Conservation (phyloP, 2,113 vertebrate species). For the Pionites leucogaster region DNA sequence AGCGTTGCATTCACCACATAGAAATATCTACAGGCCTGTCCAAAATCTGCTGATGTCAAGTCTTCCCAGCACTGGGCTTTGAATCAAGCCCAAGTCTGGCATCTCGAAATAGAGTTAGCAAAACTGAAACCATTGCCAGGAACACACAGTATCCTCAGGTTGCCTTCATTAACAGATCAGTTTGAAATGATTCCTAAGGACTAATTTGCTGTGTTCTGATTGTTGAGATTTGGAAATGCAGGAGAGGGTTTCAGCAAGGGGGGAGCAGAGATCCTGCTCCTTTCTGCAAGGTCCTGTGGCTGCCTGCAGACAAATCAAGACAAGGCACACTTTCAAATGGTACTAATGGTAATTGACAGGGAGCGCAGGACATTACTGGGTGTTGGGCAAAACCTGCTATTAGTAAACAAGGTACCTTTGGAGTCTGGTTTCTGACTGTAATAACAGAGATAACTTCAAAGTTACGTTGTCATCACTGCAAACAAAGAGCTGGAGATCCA, state of each 20-base stretch:
- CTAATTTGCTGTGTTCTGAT: neutral
- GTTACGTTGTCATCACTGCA: neutral
- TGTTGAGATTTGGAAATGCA: neutral
- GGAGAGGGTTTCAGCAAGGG: neutral
- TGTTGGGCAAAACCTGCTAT: neutral
- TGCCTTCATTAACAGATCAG: neutral
- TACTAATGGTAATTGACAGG: neutral
- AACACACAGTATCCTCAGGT: neutral
- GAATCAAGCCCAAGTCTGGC: neutral
- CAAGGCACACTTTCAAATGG: neutral
- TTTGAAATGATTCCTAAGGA: neutral
- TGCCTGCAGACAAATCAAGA: neutral
- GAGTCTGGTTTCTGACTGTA: neutral
- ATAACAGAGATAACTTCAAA: neutral
- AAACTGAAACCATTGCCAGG: neutral
- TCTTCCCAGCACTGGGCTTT: neutral
- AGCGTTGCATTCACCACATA: fast-evolving
- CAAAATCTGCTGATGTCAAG: neutral
- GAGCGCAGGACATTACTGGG: neutral
- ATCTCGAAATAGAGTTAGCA: neutral
- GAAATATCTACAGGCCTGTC: neutral
- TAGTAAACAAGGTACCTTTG: neutral
- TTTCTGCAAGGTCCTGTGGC: neutral
- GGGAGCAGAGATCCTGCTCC: neutral
- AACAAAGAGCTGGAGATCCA: neutral